Conservation (phyloP, 2,888 invertebrate species). For the Thymelicus sylvestris region DNA sequence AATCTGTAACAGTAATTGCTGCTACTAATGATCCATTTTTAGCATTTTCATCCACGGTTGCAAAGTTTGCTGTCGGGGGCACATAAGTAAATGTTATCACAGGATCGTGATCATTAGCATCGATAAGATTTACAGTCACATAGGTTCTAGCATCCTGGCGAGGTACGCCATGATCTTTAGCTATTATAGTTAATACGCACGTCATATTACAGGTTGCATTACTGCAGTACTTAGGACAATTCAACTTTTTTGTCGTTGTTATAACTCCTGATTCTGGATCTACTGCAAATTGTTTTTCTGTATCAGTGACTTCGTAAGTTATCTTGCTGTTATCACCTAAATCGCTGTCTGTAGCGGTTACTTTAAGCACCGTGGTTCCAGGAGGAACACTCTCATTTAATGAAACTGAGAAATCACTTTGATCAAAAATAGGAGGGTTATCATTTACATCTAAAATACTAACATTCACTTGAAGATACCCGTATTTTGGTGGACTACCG, state of each 20-base stretch:
- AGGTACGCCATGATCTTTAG: conserved; percentile 96
- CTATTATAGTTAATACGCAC: conserved; percentile 97
- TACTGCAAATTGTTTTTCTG: conserved; percentile 94
- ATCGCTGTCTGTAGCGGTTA: conserved; percentile 97
- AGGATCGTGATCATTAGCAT: conserved; percentile 97
- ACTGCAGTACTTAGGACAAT: conserved; percentile 92
- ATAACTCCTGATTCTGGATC: conserved; percentile 97
- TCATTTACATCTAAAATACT: conserved; percentile 97
- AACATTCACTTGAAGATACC: conserved; percentile 95
- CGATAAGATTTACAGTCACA: conserved; percentile 95
- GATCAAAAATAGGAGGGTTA: conserved; percentile 97
- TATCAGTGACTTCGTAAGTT: conserved; percentile 94
- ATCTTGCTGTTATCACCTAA: conserved; percentile 96
- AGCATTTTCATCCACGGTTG: conserved; percentile 97
- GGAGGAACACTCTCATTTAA: conserved; percentile 97
- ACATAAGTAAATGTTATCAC: conserved; percentile 95
- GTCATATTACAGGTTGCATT: conserved; percentile 93
- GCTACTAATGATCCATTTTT: conserved; percentile 95
- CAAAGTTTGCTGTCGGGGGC: conserved; percentile 92
- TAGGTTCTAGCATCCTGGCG: conserved; percentile 96
- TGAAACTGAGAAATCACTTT: conserved; percentile 96
- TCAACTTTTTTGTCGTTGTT: conserved; percentile 91
- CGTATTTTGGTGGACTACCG: conserved; percentile 91
- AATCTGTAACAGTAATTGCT: conserved; percentile 95
- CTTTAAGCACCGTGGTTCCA: conserved; percentile 94